Base-by-base conservation (phyloP, 1,140 invertebrate genomes). In the Panagrolaimus sp. region DNA sequence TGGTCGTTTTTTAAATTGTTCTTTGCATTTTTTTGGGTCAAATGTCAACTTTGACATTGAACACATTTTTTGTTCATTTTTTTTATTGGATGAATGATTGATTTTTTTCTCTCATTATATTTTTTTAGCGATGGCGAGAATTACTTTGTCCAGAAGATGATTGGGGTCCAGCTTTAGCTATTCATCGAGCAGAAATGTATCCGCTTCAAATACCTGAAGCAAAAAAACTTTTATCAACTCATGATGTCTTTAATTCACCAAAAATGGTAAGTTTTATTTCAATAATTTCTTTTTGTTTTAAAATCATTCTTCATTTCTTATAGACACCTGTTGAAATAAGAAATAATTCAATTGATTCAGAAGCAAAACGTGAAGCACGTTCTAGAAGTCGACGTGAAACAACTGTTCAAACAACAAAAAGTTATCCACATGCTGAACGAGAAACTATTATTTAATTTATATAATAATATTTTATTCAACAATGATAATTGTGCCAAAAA, bases 181-280 rank as follows among this genome's bases (percentile, higher is more conserved):
- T 81, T 38, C 81, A 81, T 66, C 71, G 79, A 14, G 73, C 79
- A 11, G 81, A 81, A 69, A 64, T 78, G 27, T 81, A 82, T 63
- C 79, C 79, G 9, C 72, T 81, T 31, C 79, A 81, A 67, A 81
- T 81, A 63, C 79, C 79, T 4, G 79, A 81, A 67, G 79, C 79
- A 14, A 48, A 77, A 43, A 57, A 57, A 57, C 27, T 57, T 20
- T 27, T 57, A 20, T 25, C 20, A 11, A 27, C 51, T 11, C 20
- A 57, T 20, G 20, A 57, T 27, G 51, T 16, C 20, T 57, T 64
- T 31, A 20, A 42, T n/a, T 31, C 63, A 9, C 42, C 63, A 2
- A 23, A 20, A 64, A 43, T 9, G 63, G 63, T 57, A 57, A 25
- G 11, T 57, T 20, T 20, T 20, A 13, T n/a, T 57, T 27, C 9